These are phyloP conservation scores for Neolamprologus sp. DNA, from an alignment of 2,113 vertebrate species.

Conservation along the genomic window DNA sequence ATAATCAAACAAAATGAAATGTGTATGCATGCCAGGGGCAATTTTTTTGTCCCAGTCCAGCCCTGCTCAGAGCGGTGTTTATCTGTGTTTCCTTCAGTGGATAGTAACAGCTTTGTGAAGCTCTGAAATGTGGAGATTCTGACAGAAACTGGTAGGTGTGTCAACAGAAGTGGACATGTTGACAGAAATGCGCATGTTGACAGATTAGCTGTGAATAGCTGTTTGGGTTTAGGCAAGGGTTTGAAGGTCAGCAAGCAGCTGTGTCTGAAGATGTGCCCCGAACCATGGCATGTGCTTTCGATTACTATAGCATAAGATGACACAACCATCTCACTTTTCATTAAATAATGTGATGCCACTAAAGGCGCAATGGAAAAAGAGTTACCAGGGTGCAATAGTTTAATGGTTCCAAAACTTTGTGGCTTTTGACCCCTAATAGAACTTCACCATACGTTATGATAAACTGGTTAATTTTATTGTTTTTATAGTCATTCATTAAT, in stretches of 20 bases:
- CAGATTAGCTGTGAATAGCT: not conserved
- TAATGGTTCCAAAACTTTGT: not conserved
- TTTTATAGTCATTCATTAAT: not conserved
- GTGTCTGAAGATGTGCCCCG: not conserved
- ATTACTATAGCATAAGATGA: not conserved
- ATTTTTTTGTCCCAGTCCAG: not conserved
- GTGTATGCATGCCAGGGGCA: not conserved
- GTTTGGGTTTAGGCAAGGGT: not conserved
- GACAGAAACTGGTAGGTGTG: not conserved
- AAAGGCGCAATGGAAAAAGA: not conserved
- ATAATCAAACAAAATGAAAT: not conserved
- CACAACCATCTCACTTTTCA: not conserved
- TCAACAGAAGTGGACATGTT: not conserved
- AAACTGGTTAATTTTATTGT: not conserved
- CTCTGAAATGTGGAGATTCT: not conserved
- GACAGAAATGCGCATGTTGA: constrained; percentile 7
- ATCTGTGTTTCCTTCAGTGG: not conserved
- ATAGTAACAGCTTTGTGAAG: not conserved
- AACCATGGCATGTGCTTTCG: not conserved
- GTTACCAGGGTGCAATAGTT: not conserved
- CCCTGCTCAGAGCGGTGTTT: not conserved
- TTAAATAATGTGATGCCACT: not conserved
- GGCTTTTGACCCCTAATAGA: not conserved
- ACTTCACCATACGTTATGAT: not conserved
- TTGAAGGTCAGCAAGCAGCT: constrained; percentile 7